Evolutionary conservation across 2,888 invertebrate species (phyloP).

Genomic region (Pemphredon lugubris): DNA sequence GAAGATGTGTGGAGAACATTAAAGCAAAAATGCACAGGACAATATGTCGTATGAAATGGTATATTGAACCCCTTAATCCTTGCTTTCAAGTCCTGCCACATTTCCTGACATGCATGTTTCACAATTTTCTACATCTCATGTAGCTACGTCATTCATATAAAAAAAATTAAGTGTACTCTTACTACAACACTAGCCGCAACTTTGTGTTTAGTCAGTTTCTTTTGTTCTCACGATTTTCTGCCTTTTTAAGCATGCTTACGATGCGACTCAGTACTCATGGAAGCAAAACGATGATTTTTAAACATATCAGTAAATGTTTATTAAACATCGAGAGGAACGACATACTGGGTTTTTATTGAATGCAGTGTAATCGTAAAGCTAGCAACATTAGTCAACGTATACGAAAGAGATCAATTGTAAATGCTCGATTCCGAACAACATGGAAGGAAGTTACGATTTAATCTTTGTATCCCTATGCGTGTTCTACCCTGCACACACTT

Average conservation of each 20-base stretch:
- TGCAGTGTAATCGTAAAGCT: no score
- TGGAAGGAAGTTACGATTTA: conserved; percentile 12
- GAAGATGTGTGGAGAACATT: conserved; percentile 69
- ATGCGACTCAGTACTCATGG: conserved; percentile 21
- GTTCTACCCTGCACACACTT: conserved; percentile 44
- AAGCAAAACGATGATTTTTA: not conserved
- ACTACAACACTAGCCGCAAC: conserved; percentile 27
- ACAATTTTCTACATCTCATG: conserved; percentile 49
- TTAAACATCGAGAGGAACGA: not conserved
- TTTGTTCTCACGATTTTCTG: conserved; percentile 11
- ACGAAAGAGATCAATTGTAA: no score
- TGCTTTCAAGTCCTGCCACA: conserved; percentile 69
- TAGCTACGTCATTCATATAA: conserved; percentile 48
- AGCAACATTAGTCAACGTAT: no score
- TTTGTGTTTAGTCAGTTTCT: conserved; percentile 19
- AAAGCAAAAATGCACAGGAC: conserved; percentile 72
- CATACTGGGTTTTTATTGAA: no score
- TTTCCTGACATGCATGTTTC: conserved; percentile 66
- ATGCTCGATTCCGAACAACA: conserved; percentile 12
- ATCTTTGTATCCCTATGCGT: conserved; percentile 38
- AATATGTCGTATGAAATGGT: conserved; percentile 71
- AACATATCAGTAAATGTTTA: not conserved
- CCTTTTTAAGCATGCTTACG: conserved; percentile 10
- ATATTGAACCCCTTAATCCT: conserved; percentile 68
- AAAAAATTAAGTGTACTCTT: conserved; percentile 23